Evolutionary conservation across 2,797 vertebrate species (phyloP).

Genomic region (Corythornis leucogaster): DNA sequence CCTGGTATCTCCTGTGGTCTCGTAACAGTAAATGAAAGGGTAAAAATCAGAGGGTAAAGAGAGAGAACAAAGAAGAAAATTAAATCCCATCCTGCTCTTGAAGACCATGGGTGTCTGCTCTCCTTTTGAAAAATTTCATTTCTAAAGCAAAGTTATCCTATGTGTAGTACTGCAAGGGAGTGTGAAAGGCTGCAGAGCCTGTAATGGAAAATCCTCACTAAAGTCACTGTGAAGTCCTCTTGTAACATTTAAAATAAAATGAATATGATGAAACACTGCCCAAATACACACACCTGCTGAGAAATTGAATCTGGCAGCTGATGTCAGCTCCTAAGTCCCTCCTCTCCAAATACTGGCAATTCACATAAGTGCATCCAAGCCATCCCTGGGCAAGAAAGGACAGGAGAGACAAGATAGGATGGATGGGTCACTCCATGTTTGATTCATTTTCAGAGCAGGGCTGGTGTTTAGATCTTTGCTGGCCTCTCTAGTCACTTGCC

Average conservation of each 20-base stretch:
- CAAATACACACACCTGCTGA: slow-evolving; percentile 6
- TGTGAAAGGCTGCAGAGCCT: background rate
- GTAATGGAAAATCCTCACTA: slow-evolving; percentile 36
- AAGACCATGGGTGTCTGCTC: background rate
- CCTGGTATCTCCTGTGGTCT: background rate
- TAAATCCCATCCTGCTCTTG: background rate
- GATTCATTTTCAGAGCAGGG: background rate
- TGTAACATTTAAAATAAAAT: slow-evolving; percentile 13
- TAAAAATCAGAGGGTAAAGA: background rate
- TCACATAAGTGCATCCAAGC: background rate
- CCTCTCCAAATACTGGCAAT: background rate
- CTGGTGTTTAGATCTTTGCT: background rate
- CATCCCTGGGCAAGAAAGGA: background rate
- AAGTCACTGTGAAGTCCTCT: background rate
- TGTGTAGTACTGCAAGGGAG: background rate
- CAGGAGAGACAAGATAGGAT: background rate
- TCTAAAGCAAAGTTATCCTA: background rate
- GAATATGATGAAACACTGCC: slow-evolving; percentile 29
- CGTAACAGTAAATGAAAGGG: background rate
- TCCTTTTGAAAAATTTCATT: background rate
- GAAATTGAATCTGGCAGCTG: background rate
- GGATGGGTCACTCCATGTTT: background rate
- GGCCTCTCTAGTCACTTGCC: background rate
- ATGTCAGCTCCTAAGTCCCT: background rate
- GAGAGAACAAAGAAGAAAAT: background rate